These are phyloP conservation scores for Epinephelus malabaricus DNA, from an alignment of 2,797 vertebrate genomes.

Conservation along the genomic window DNA sequence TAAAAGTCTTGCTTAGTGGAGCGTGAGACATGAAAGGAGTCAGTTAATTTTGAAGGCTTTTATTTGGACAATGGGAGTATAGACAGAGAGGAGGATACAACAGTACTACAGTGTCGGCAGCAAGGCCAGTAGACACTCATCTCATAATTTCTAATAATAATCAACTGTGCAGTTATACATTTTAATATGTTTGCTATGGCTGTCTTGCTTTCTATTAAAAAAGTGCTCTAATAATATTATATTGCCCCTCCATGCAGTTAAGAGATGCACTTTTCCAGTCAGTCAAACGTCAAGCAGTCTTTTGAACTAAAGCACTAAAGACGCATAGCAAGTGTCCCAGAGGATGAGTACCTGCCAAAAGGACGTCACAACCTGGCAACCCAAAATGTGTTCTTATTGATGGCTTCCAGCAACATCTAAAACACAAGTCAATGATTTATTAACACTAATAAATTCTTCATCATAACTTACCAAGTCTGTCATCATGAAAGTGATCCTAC, in stretches of 20 bases:
- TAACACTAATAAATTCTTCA: too few relatives aligned
- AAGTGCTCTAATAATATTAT: background rate
- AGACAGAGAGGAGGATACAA: background rate
- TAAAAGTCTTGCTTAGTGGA: conserved; percentile 14
- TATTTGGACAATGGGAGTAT: conserved; percentile 26
- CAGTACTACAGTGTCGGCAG: conserved; percentile 15
- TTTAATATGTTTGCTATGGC: background rate
- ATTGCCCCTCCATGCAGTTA: background rate
- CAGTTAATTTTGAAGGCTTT: conserved; percentile 6
- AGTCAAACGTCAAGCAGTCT: too few relatives aligned
- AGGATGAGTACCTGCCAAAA: background rate
- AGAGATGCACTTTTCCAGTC: background rate
- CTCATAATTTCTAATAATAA: background rate
- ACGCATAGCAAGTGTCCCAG: too few relatives aligned
- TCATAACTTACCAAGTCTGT: too few relatives aligned
- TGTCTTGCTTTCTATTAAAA: too few relatives aligned
- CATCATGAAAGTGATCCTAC: too few relatives aligned
- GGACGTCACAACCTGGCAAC: too few relatives aligned
- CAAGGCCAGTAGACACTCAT: background rate
- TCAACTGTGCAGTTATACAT: background rate
- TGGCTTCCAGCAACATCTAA: too few relatives aligned
- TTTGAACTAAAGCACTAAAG: too few relatives aligned
- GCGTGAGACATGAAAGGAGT: conserved; percentile 6
- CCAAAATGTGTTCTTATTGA: background rate
- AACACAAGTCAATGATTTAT: too few relatives aligned